Percentiles rank a stretch among this genome's conserved stretches.
Evolutionary conservation across 2,113 vertebrate genomes (phyloP).

Genomic region (Myocastor coypus): DNA sequence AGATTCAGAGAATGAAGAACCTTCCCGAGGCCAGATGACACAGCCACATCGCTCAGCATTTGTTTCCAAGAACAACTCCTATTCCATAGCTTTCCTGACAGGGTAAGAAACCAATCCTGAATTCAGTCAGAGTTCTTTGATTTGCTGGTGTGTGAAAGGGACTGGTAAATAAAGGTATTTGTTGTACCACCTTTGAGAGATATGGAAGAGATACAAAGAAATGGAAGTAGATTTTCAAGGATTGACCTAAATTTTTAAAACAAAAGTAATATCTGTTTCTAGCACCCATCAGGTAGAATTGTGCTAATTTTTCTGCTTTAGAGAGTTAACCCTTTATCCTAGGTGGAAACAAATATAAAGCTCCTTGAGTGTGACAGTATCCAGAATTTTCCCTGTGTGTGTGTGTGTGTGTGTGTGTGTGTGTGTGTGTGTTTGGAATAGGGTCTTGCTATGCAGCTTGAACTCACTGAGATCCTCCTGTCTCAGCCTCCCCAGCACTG

Average conservation of each 20-base stretch:
- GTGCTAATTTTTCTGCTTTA: conserved; percentile 21
- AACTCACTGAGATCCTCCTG: no score
- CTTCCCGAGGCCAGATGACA: conserved; percentile 89
- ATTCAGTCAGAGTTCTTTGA: conserved; percentile 22
- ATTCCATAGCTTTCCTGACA: conserved; percentile 86
- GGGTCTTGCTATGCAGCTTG: no score
- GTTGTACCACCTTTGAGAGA: neutral
- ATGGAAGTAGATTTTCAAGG: neutral
- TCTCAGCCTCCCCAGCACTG: no score
- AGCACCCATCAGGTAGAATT: neutral
- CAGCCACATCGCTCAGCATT: conserved; percentile 93
- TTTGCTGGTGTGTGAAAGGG: neutral
- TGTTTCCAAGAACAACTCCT: conserved; percentile 90
- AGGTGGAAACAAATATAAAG: neutral
- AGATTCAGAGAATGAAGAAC: conserved; percentile 97
- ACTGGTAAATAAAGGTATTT: neutral
- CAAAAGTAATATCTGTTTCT: conserved; percentile 55
- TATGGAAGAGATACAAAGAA: neutral
- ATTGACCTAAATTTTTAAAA: neutral
- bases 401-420: neutral
- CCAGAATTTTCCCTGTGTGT: neutral
- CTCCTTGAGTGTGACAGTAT: neutral
- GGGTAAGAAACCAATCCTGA: conserved; percentile 84
- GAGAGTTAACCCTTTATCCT: neutral
- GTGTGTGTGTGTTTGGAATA: no score